Percentiles rank a stretch among this genome's conserved stretches.
Evolutionary conservation across 2,113 vertebrate genomes (phyloP).

Genomic region (Mormoops blainvillei): DNA sequence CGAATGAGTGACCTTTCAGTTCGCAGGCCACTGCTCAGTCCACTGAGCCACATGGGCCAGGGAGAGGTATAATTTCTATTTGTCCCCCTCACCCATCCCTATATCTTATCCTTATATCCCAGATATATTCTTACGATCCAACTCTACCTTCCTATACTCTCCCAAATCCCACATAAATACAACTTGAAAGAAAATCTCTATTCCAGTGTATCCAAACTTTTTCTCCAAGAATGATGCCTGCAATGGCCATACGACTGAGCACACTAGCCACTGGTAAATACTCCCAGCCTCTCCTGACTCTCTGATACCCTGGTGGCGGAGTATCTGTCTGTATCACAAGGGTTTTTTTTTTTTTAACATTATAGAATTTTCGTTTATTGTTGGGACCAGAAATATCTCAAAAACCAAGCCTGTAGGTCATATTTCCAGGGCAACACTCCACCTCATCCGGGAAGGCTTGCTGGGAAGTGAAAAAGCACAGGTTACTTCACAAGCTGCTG

Average conservation of each 20-base stretch:
- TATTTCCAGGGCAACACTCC: conserved; percentile 21
- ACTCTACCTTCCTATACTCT: neutral
- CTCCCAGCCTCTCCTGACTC: neutral
- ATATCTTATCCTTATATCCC: neutral
- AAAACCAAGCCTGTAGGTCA: neutral
- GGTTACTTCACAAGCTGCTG: conserved; percentile 8
- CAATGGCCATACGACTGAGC: neutral
- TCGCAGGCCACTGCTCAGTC: no score
- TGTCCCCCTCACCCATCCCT: neutral
- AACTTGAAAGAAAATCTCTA: conserved; percentile 12
- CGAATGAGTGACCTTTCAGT: no score
- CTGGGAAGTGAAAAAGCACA: neutral
- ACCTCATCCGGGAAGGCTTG: neutral
- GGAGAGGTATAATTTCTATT: neutral
- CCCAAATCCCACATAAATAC: neutral
- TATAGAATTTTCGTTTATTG: conserved; percentile 28
- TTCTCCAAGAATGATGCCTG: neutral
- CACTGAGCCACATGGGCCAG: no score
- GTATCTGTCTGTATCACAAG: neutral
- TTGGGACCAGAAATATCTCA: neutral
- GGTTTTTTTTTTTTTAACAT: neutral
- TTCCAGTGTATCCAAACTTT: neutral
- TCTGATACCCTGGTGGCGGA: neutral
- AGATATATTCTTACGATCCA: neutral
- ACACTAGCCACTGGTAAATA: neutral